A percentile compares a stretch with the other conserved stretches of the same genome.
phyloP scores from a whole-genome alignment of 2,888 invertebrate species.

The Melolontha melolontha region DNA sequence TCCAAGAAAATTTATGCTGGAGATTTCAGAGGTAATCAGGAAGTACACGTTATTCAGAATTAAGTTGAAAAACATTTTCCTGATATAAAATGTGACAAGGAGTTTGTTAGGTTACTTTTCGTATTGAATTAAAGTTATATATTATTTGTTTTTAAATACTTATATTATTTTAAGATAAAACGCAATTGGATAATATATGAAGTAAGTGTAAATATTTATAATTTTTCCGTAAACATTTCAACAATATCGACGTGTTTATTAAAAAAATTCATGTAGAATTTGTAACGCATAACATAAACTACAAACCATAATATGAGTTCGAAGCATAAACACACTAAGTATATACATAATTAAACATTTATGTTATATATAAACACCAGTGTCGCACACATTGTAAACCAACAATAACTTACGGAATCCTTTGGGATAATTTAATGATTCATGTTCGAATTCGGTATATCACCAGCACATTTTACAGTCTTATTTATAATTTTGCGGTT shows the following conservation, averaged over 20 bases:
- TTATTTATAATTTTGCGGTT: slow-evolving; percentile 39
- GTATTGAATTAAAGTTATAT: too few relatives aligned
- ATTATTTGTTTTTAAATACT: background rate
- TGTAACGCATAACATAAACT: too few relatives aligned
- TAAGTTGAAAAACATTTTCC: too few relatives aligned
- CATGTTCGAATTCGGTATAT: slow-evolving; percentile 23
- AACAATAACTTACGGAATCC: slow-evolving; percentile 19
- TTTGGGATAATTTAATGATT: slow-evolving; percentile 28
- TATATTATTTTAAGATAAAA: slow-evolving; percentile 12
- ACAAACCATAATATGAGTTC: too few relatives aligned
- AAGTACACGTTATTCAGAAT: too few relatives aligned
- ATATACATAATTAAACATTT: background rate
- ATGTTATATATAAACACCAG: slow-evolving; percentile 7
- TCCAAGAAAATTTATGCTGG: too few relatives aligned
- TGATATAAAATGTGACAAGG: too few relatives aligned
- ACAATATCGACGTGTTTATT: slow-evolving; percentile 29
- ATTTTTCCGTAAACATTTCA: slow-evolving; percentile 13
- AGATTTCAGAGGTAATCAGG: too few relatives aligned
- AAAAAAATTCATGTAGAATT: slow-evolving; percentile 4
- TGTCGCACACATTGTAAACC: slow-evolving; percentile 13
- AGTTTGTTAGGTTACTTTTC: too few relatives aligned
- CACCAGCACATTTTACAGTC: slow-evolving; percentile 11
- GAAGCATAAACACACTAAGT: too few relatives aligned
- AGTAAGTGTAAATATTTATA: slow-evolving; percentile 27
- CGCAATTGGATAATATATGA: slow-evolving; percentile 26